A percentile compares a stretch with the other conserved stretches of the same genome.
phyloP scores from a whole-genome alignment of 2,888 invertebrate genomes.

The Melieria omissa region DNA sequence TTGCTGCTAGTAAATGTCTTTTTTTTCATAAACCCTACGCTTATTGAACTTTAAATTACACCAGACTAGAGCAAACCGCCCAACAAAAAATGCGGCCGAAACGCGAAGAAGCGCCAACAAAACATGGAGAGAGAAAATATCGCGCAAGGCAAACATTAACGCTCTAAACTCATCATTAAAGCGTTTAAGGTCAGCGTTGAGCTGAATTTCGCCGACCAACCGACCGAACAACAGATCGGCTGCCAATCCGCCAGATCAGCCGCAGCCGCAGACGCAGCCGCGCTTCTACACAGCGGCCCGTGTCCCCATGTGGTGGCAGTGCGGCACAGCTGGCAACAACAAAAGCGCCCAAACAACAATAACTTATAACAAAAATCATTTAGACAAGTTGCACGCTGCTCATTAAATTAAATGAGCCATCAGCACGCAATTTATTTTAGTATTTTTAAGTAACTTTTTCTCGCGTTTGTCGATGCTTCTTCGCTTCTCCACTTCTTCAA shows the following conservation, averaged over 20 bases:
- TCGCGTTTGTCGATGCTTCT: no score
- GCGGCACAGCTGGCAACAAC: not conserved
- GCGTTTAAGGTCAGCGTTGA: slow-evolving; percentile 14
- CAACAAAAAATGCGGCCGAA: not conserved
- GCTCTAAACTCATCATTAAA: slow-evolving; percentile 23
- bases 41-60: slow-evolving; percentile 27
- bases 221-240: no score
- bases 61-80: not conserved
- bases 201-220: not conserved
- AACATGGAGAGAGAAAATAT: not conserved
- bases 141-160: not conserved
- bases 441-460: slow-evolving; percentile 55
- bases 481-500: not conserved
- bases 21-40: not conserved
- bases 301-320: no score
- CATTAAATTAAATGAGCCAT: slow-evolving; percentile 66
- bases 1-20: no score
- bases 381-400: slow-evolving; percentile 66
- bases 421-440: slow-evolving; percentile 66
- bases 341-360: slow-evolving; percentile 11
- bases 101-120: not conserved
- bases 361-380: slow-evolving; percentile 55
- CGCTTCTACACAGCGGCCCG: no score
- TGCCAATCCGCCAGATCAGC: no score
- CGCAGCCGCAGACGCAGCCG: no score